Conservation (phyloP, 2,113 vertebrate species). For the Dunckerocampus dactyliophorus region DNA sequence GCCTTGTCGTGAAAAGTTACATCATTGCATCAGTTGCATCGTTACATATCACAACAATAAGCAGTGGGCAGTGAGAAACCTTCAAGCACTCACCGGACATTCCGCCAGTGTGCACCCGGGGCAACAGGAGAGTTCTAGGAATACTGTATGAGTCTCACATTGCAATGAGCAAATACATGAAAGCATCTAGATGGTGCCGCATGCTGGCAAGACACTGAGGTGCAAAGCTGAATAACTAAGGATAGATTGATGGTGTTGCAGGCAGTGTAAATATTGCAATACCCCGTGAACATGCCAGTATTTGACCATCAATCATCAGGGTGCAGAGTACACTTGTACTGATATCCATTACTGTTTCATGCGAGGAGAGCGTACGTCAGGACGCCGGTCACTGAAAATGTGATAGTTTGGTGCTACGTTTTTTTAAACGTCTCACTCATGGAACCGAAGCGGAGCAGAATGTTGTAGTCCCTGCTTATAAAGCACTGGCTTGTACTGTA, state of each 20-base stretch:
- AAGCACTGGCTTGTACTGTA: no score
- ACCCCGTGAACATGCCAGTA: constrained; percentile 32
- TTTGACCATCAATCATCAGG: constrained; percentile 34
- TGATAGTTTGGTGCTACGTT: constrained; percentile 7
- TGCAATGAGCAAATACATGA: constrained; percentile 20
- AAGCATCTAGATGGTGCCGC: constrained; percentile 17
- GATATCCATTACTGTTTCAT: constrained; percentile 46
- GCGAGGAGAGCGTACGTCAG: constrained; percentile 20
- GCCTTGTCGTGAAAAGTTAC: no score
- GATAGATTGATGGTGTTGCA: constrained; percentile 34
- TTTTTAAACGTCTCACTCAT: not conserved
- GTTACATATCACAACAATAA: no score
- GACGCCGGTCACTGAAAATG: constrained; percentile 18
- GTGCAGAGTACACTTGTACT: constrained; percentile 22
- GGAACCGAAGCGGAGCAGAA: not conserved
- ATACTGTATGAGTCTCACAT: constrained; percentile 22
- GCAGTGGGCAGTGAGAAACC: not conserved
- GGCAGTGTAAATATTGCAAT: constrained; percentile 54
- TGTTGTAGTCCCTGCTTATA: not conserved
- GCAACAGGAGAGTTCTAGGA: constrained; percentile 27
- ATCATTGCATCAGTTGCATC: no score
- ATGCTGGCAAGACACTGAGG: constrained; percentile 39
- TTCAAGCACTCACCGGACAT: constrained; percentile 1
- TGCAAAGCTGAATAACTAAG: constrained; percentile 35
- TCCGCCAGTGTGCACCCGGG: not conserved